phyloP scores from a whole-genome alignment of 2,888 invertebrate species.

The Drosophila pegasa region DNA sequence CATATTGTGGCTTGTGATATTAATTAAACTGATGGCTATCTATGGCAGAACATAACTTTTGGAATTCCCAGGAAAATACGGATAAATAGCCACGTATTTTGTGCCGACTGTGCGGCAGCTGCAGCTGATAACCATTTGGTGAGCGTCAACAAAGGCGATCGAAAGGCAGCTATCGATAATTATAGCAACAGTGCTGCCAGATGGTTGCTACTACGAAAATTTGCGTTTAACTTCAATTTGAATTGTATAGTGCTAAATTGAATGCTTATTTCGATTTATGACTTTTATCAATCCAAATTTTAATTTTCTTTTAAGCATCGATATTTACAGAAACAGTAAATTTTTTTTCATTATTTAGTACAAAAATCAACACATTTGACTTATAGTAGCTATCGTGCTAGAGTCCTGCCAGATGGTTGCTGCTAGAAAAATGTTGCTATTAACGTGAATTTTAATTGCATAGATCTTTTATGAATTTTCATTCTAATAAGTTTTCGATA shows the following conservation, averaged over 20 bases:
- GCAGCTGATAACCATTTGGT: constrained; percentile 55
- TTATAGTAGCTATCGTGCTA: too few relatives aligned
- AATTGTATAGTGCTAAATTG: not conserved
- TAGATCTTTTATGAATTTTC: too few relatives aligned
- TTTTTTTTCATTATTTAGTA: too few relatives aligned
- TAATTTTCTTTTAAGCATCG: too few relatives aligned
- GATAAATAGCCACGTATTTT: constrained; percentile 62
- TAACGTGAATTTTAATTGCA: too few relatives aligned
- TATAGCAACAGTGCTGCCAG: constrained; percentile 19
- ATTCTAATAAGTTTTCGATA: too few relatives aligned
- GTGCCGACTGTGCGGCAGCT: constrained; percentile 36
- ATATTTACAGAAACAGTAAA: too few relatives aligned
- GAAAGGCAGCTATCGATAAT: constrained; percentile 32
- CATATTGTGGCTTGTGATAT: constrained; percentile 43
- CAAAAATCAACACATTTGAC: too few relatives aligned
- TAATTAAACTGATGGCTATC: constrained; percentile 44
- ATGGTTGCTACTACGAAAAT: not conserved
- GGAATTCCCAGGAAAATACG: constrained; percentile 39
- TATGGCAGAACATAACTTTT: constrained; percentile 55
- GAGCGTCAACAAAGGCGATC: constrained; percentile 27
- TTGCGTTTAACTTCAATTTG: not conserved
- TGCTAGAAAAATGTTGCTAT: too few relatives aligned
- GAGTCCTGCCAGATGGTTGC: too few relatives aligned
- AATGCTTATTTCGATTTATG: not conserved
- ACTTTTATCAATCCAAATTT: not conserved